A percentile compares a stretch with the other conserved stretches of the same genome.
phyloP scores from a whole-genome alignment of 2,888 invertebrate species.

The Caenorhabditis sp. region DNA sequence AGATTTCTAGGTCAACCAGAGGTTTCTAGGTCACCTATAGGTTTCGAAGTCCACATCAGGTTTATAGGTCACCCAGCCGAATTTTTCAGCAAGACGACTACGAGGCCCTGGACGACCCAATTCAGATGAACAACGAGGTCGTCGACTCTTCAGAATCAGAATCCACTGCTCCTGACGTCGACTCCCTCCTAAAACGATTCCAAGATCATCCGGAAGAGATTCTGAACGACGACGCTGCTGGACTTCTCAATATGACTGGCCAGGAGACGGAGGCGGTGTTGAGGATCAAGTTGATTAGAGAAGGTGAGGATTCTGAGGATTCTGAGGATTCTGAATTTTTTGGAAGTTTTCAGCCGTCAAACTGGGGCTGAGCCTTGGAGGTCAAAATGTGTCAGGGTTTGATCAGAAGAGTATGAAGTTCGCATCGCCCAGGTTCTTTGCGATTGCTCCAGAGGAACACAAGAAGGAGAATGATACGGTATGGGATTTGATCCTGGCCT shows the following conservation, averaged over 20 bases:
- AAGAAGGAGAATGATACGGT: constrained; percentile 66
- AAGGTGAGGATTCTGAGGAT: constrained; percentile 18
- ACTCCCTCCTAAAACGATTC: constrained; percentile 41
- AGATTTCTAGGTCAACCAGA: neutral
- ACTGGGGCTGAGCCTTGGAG: constrained; percentile 67
- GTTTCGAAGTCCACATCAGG: too few relatives aligned
- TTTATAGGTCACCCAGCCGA: too few relatives aligned
- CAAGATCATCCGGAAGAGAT: constrained; percentile 61
- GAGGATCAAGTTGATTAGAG: constrained; percentile 54
- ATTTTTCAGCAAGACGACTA: constrained; percentile 23
- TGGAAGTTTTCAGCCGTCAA: constrained; percentile 69
- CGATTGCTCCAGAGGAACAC: constrained; percentile 76
- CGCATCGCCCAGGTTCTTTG: constrained; percentile 75
- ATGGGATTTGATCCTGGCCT: neutral
- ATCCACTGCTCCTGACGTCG: neutral
- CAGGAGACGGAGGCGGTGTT: constrained; percentile 44
- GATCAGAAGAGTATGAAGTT: constrained; percentile 65
- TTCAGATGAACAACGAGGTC: constrained; percentile 18
- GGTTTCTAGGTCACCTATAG: too few relatives aligned
- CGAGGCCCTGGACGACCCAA: constrained; percentile 36
- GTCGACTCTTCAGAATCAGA: neutral
- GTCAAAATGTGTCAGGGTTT: constrained; percentile 68
- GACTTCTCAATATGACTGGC: constrained; percentile 51
- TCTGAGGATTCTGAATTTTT: too few relatives aligned
- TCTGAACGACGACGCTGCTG: constrained; percentile 39